These are phyloP conservation scores for Hyperoplus lanceolatus DNA, from an alignment of 2,797 vertebrate genomes.

Conservation along the genomic window DNA sequence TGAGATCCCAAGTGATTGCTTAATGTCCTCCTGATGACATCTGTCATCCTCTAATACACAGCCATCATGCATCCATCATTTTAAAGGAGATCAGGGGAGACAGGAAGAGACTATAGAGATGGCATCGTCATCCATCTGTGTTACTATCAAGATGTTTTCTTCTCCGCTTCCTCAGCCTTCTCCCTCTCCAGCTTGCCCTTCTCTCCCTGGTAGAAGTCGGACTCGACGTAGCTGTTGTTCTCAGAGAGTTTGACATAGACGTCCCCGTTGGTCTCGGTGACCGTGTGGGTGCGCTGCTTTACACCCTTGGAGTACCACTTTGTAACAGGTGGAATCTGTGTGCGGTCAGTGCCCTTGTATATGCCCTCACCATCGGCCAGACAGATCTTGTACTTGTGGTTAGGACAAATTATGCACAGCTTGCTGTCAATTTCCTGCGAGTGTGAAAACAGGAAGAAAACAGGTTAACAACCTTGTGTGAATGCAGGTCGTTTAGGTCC, in stretches of 20 bases:
- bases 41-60: background rate
- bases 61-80: constrained; percentile 9
- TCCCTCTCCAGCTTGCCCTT: constrained; percentile 81
- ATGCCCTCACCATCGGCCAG: constrained; percentile 91
- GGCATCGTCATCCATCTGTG: constrained; percentile 16
- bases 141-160: constrained; percentile 19
- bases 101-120: background rate
- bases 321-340: constrained; percentile 73
- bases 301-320: constrained; percentile 92
- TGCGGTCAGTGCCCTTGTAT: constrained; percentile 87
- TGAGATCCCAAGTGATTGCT: background rate
- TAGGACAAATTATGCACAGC: constrained; percentile 94
- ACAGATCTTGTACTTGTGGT: constrained; percentile 94
- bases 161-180: constrained; percentile 51
- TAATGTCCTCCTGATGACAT: background rate
- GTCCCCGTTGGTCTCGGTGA: constrained; percentile 86
- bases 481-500: constrained; percentile 27
- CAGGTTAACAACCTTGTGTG: constrained; percentile 30
- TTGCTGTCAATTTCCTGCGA: constrained; percentile 89
- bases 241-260: constrained; percentile 90
- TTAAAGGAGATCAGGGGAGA: constrained; percentile 12
- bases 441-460: constrained; percentile 34
- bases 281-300: constrained; percentile 91
- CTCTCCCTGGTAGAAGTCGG: constrained; percentile 92
- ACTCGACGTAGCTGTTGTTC: constrained; percentile 82